A percentile compares a stretch with the other conserved stretches of the same genome.
These are phyloP conservation scores for Ageneiosus marmoratus DNA, from an alignment of 2,113 vertebrate genomes.

Conservation along the genomic window DNA sequence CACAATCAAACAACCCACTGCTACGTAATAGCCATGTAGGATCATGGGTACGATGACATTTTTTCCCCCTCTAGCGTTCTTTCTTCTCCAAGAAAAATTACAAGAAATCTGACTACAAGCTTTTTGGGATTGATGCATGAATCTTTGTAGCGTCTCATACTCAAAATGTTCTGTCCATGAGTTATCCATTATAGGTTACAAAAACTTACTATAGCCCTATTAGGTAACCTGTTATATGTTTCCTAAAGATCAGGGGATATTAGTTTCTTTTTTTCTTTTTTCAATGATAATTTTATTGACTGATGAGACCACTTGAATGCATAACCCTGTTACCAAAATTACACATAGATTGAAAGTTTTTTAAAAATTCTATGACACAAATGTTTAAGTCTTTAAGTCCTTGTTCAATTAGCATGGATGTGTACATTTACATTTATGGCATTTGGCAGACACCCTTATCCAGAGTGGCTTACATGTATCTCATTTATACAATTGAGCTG, in stretches of 20 bases:
- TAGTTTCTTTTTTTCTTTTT: background rate
- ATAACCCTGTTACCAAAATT: too few relatives aligned
- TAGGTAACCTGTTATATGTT: background rate
- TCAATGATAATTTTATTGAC: background rate
- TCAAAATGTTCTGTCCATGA: too few relatives aligned
- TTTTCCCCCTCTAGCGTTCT: background rate
- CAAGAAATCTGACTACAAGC: background rate
- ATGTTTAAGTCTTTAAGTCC: too few relatives aligned
- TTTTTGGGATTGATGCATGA: background rate
- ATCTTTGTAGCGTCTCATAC: background rate
- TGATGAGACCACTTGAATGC: background rate
- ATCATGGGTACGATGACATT: background rate
- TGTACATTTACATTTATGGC: too few relatives aligned
- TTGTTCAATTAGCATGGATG: too few relatives aligned
- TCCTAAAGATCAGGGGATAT: background rate
- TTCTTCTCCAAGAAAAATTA: background rate
- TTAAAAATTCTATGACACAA: too few relatives aligned
- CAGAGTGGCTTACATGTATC: too few relatives aligned
- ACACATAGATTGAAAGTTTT: too few relatives aligned
- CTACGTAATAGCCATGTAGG: conserved; percentile 10
- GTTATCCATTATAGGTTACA: too few relatives aligned
- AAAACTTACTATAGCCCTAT: too few relatives aligned
- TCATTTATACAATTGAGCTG: too few relatives aligned
- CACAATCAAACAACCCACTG: conserved; percentile 4
- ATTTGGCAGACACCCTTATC: too few relatives aligned